Evolutionary conservation across 2,888 invertebrate species (phyloP).

Genomic region (Conchocele bisecta): DNA sequence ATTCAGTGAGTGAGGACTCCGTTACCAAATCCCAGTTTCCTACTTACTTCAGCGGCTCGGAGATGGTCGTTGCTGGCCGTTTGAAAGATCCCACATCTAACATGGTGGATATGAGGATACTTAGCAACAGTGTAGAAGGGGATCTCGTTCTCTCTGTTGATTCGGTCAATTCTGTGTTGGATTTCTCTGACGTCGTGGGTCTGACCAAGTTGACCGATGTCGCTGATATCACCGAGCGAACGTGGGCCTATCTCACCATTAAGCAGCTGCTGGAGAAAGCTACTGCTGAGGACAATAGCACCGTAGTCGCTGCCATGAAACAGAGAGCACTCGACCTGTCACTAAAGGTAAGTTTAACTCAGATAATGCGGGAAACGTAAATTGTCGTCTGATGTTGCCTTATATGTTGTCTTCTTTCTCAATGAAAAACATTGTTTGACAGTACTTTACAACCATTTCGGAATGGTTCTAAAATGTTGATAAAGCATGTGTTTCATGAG

Average conservation of each 20-base stretch:
- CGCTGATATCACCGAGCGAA: slow-evolving; percentile 56
- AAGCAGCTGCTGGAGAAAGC: slow-evolving; percentile 65
- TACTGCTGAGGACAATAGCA: slow-evolving; percentile 30
- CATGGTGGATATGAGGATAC: slow-evolving; percentile 32
- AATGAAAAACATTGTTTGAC: too few relatives aligned
- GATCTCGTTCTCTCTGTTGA: slow-evolving; percentile 7
- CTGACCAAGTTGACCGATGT: background rate
- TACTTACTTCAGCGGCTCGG: slow-evolving; percentile 58
- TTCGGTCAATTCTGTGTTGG: background rate
- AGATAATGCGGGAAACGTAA: too few relatives aligned
- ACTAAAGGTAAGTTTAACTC: slow-evolving; percentile 68
- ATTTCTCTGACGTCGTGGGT: background rate
- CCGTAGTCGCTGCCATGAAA: slow-evolving; percentile 51
- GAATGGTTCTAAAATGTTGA: too few relatives aligned
- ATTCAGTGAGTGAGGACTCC: slow-evolving; percentile 62
- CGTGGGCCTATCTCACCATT: slow-evolving; percentile 75
- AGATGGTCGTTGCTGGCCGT: slow-evolving; percentile 63
- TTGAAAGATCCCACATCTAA: slow-evolving; percentile 24
- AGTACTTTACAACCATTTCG: too few relatives aligned
- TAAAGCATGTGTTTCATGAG: too few relatives aligned
- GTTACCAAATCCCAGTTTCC: slow-evolving; percentile 57
- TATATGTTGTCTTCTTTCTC: too few relatives aligned
- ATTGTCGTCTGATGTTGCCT: too few relatives aligned
- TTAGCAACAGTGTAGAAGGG: slow-evolving; percentile 37
- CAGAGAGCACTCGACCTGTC: slow-evolving; percentile 62